A percentile compares a stretch with the other conserved stretches of the same genome.
phyloP scores from a whole-genome alignment of 2,888 invertebrate genomes.

The Drosophila subsilvestris region DNA sequence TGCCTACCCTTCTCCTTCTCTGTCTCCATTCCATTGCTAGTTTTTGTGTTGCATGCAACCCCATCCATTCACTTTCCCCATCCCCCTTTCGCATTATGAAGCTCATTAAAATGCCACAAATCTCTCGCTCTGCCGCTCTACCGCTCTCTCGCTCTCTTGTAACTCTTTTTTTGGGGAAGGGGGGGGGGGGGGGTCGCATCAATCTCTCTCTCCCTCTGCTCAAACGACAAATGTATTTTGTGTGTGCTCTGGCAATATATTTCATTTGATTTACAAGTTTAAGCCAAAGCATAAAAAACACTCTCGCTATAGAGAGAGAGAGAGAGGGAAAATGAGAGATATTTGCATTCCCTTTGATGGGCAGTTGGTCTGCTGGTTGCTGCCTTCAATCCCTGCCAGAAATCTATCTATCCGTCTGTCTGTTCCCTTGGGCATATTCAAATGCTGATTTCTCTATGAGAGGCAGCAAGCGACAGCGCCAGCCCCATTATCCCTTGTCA shows the following conservation, averaged over 20 bases:
- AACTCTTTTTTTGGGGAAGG: slow-evolving; percentile 27
- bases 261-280: slow-evolving; percentile 76
- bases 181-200: too few species aligned
- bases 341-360: slow-evolving; percentile 76
- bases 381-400: neutral
- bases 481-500: slow-evolving; percentile 79
- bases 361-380: slow-evolving; percentile 1
- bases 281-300: slow-evolving; percentile 31
- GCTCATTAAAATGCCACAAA: slow-evolving; percentile 74
- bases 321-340: slow-evolving; percentile 46
- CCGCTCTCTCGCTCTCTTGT: neutral
- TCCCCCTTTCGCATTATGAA: slow-evolving; percentile 40
- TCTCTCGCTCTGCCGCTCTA: slow-evolving; percentile 1
- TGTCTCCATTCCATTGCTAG: slow-evolving; percentile 23
- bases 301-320: neutral
- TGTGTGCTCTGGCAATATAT: slow-evolving; percentile 60
- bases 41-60: slow-evolving; percentile 42
- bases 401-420: neutral
- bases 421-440: slow-evolving; percentile 72
- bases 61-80: neutral
- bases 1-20: slow-evolving; percentile 28
- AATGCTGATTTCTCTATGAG: slow-evolving; percentile 67
- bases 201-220: slow-evolving; percentile 48
- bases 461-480: too few species aligned
- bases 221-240: slow-evolving; percentile 55